Evolutionary conservation across 2,888 invertebrate species (phyloP).

Genomic region (Neocrepidodera transversa): DNA sequence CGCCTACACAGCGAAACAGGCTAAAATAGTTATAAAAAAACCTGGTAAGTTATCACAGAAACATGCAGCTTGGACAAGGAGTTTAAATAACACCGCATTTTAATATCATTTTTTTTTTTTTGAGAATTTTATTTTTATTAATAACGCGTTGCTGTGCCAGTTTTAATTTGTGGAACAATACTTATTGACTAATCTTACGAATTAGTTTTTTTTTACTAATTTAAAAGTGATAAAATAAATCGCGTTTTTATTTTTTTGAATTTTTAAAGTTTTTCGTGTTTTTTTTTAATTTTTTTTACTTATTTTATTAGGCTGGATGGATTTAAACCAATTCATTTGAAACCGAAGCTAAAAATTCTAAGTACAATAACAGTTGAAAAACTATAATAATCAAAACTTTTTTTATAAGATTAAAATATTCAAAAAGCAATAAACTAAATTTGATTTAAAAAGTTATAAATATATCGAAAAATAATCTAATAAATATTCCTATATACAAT

Average conservation of each 20-base stretch:
- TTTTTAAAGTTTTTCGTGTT: neutral
- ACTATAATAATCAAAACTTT: too few relatives aligned
- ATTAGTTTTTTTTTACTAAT: constrained; percentile 30
- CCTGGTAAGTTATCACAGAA: constrained; percentile 63
- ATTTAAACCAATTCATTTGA: constrained; percentile 10
- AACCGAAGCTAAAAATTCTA: neutral
- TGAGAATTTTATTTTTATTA: constrained; percentile 32
- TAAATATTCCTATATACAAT: too few relatives aligned
- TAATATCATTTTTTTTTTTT: constrained; percentile 37
- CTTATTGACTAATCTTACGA: constrained; percentile 45
- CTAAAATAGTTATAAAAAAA: constrained; percentile 62
- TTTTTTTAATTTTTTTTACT: neutral
- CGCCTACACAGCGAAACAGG: constrained; percentile 63
- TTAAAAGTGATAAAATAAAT: neutral
- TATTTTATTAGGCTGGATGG: constrained; percentile 5
- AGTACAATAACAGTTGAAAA: too few relatives aligned
- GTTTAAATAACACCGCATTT: constrained; percentile 49
- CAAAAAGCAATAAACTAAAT: too few relatives aligned
- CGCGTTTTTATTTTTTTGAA: constrained; percentile 6
- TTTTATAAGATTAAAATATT: neutral
- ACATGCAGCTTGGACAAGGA: constrained; percentile 61
- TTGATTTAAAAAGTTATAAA: too few relatives aligned
- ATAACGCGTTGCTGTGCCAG: constrained; percentile 43
- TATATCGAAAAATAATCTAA: too few relatives aligned
- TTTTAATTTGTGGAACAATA: constrained; percentile 49